These are phyloP conservation scores for Polypterus senegalus DNA, from an alignment of 2,113 vertebrate genomes.

Conservation along the genomic window DNA sequence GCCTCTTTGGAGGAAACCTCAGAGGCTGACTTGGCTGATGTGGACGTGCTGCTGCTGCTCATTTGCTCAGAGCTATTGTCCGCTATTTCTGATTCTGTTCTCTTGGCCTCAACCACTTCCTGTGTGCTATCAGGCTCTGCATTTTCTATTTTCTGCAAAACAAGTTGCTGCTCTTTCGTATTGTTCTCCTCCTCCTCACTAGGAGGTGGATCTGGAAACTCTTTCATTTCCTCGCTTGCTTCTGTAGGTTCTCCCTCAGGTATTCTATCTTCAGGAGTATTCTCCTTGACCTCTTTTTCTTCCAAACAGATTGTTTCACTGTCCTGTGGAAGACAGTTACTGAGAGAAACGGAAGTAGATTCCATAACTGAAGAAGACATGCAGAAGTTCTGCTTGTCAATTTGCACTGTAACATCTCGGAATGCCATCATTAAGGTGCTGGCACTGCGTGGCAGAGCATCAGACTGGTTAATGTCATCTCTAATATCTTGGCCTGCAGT, in stretches of 20 bases:
- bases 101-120: conserved; percentile 43
- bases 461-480: conserved; percentile 43
- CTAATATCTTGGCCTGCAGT: conserved; percentile 49
- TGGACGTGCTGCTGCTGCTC: conserved; percentile 76
- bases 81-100: conserved; percentile 45
- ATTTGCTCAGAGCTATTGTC: conserved; percentile 61
- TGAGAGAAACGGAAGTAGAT: conserved; percentile 70
- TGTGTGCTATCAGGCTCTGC: conserved; percentile 25
- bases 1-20: conserved; percentile 78
- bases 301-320: conserved; percentile 2
- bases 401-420: conserved; percentile 91
- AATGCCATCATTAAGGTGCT: conserved; percentile 96
- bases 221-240: conserved; percentile 35
- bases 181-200: conserved; percentile 47
- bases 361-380: conserved; percentile 76
- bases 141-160: conserved; percentile 29
- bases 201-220: conserved; percentile 55
- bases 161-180: conserved; percentile 25
- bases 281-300: conserved; percentile 22
- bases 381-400: conserved; percentile 89
- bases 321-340: conserved; percentile 61
- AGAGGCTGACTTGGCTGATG: conserved; percentile 72
- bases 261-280: conserved; percentile 20
- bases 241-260: conserved; percentile 21
- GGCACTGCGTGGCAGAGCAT: conserved; percentile 67